phyloP scores from a whole-genome alignment of 1,140 invertebrate genomes.

The Drosophila nebulosa region DNA sequence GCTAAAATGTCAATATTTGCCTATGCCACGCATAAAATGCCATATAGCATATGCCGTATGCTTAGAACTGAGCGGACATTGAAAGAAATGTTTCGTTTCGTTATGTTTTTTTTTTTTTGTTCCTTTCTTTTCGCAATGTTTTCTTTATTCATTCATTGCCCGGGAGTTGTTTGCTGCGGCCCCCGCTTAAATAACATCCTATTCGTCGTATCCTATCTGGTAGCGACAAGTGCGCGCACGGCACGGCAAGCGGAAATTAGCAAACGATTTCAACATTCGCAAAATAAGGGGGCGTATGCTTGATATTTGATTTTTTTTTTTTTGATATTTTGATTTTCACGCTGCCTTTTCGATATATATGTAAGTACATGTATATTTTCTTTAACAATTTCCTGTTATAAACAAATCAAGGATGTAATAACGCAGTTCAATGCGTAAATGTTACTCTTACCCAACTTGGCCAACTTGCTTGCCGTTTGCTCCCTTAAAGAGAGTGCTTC shows the following conservation, averaged over 20 bases:
- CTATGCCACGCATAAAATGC: conserved; percentile 67
- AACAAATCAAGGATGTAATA: conserved; percentile 79
- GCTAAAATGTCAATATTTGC: conserved; percentile 75
- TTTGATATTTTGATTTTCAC: conserved; percentile 37
- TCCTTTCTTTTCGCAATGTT: not conserved
- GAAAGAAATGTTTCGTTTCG: conserved; percentile 43
- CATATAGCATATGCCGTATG: conserved; percentile 63
- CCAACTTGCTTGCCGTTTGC: not conserved
- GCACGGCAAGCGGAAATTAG: conserved; percentile 74
- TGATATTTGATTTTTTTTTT: conserved; percentile 65
- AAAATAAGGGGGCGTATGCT: conserved; percentile 46
- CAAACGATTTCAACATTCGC: conserved; percentile 64
- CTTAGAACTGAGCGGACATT: conserved; percentile 39
- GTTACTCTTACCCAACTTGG: conserved; percentile 21
- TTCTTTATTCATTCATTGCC: not conserved
- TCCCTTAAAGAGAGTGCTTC: conserved; percentile 23
- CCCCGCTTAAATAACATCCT: conserved; percentile 20
- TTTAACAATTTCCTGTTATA: conserved; percentile 78
- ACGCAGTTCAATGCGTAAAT: conserved; percentile 72
- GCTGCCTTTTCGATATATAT: not conserved
- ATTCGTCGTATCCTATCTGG: conserved; percentile 29
- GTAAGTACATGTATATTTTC: conserved; percentile 38
- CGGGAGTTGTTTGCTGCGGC: not conserved
- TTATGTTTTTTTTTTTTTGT: conserved; percentile 29
- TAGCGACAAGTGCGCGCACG: conserved; percentile 35